Evolutionary conservation across 2,888 invertebrate genomes (phyloP), one percentile per base, ranked within the genome.

Genomic region (Notodonta ziczac): DNA sequence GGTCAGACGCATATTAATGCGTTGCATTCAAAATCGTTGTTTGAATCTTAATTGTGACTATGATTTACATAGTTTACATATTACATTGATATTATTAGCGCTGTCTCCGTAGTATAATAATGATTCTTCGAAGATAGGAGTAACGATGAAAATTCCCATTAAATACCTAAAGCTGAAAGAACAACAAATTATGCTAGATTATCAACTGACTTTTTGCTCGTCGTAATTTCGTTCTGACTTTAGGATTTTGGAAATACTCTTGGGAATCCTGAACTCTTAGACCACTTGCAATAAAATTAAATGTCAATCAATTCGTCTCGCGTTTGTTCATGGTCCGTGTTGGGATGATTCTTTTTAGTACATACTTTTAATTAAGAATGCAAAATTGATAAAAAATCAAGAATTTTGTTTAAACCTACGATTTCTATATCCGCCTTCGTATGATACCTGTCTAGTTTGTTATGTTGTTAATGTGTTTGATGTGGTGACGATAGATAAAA

Each of bases 241-340:
- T 12, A 40, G 40, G 9, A 4, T 40, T 57, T 56, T 56, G 13
- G 3, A 57, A 62, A 52, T 48, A 58, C 60, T 61, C 72, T 61
- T 66, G 63, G 61, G 60, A 67, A 61, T 57, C 52, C 58, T 63
- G 64, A 60, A 67, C 60, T 61, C 42, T 58, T 50, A 60, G 44
- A 69, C 53, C 51, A 55, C 62, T 62, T 66, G 56, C 39, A 58
- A 66, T 64, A 63, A 16, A 67, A 69, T 67, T 63, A 65, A 72
- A 65, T 61, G 57, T 69, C 69, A 64, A 73, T 73, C 76, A 64
- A 74, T 74, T 73, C 65, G 74, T 62, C 42, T 59, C 72, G 60
- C 64, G 57, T 65, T 73, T 63, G 63, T 66, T 60, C 63, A 67
- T 58, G 62, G 64, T 66, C 46, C n/a, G 40, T 57, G 63, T 62